Evolutionary conservation across 2,888 invertebrate species (phyloP).

Genomic region (Arenicola marina): DNA sequence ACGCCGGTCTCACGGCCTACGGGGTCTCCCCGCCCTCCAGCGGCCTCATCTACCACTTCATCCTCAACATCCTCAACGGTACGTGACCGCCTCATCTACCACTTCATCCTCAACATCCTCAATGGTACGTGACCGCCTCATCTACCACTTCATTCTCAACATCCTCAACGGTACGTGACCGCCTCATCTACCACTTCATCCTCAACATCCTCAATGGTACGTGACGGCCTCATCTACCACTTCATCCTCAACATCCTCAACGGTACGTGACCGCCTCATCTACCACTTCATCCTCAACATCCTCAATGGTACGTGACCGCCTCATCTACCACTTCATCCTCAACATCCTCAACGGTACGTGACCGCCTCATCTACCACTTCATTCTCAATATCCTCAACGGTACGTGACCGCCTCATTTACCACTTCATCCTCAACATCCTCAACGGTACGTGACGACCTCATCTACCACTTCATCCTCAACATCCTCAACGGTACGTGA

Average conservation of each 20-base stretch:
- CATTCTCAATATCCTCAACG: not conserved
- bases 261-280: not conserved
- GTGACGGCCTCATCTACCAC: not conserved
- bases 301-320: not conserved
- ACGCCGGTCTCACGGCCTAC: not conserved
- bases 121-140: too few species aligned
- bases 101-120: too few species aligned
- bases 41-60: conserved; percentile 18
- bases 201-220: not conserved
- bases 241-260: not conserved
- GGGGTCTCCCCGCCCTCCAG: conserved; percentile 18
- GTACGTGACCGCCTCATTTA: not conserved
- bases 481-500: not conserved
- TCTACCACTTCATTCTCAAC: too few species aligned
- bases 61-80: conserved; percentile 24
- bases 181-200: too few species aligned
- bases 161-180: too few species aligned
- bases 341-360: not conserved
- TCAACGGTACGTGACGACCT: not conserved
- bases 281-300: not conserved
- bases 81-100: too few species aligned
- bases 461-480: not conserved
- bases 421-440: not conserved
- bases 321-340: not conserved
- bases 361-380: not conserved